Conservation (phyloP, 2,888 invertebrate genomes). For the Lamellibrachia columna region DNA sequence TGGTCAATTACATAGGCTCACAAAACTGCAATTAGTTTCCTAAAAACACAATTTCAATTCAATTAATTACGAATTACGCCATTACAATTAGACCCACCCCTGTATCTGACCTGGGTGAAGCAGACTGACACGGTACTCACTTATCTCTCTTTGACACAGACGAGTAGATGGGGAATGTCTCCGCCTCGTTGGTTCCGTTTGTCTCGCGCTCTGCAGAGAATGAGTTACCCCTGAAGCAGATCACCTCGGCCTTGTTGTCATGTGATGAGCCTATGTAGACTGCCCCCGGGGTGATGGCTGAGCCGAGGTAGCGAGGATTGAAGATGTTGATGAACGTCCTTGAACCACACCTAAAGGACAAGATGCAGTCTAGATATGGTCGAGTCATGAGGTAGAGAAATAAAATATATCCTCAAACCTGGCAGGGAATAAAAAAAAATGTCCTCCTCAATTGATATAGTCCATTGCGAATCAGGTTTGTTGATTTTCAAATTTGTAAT, state of each 20-base stretch:
- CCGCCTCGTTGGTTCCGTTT: constrained; percentile 21
- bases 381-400: no score
- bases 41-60: no score
- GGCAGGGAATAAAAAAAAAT: background rate
- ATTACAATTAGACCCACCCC: no score
- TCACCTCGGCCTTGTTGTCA: constrained; percentile 52
- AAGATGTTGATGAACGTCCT: constrained; percentile 45
- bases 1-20: no score
- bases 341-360: constrained; percentile 26
- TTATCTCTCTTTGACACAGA: background rate
- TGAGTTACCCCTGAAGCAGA: constrained; percentile 54
- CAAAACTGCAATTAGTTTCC: no score
- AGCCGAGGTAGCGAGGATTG: constrained; percentile 58
- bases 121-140: background rate
- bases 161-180: background rate
- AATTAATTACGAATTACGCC: no score
- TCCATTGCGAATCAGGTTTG: no score
- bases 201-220: constrained; percentile 13
- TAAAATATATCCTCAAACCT: no score
- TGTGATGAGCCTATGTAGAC: constrained; percentile 58
- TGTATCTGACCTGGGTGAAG: no score
- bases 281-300: constrained; percentile 52
- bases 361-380: background rate
- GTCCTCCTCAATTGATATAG: no score
- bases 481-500: no score